phyloP scores from a whole-genome alignment of 2,797 vertebrate species.

The Chiloscyllium punctatum region DNA sequence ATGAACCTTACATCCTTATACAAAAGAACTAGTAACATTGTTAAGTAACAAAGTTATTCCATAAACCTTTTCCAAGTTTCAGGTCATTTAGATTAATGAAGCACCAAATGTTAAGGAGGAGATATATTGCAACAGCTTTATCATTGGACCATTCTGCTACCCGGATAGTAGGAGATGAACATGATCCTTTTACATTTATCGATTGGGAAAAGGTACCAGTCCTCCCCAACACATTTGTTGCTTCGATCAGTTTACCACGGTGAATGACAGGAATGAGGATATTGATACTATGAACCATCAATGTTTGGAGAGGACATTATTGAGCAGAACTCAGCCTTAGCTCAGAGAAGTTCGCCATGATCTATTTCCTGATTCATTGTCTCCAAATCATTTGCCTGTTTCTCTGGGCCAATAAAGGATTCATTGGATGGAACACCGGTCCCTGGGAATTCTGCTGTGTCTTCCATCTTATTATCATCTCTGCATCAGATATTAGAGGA shows the following conservation, averaged over 20 bases:
- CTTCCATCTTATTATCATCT: slow-evolving; percentile 21
- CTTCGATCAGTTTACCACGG: not conserved
- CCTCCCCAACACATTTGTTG: not conserved
- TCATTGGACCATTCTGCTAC: not conserved
- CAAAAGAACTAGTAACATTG: too few species aligned
- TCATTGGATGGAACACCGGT: not conserved
- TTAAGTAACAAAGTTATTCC: too few species aligned
- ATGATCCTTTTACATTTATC: not conserved
- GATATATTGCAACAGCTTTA: not conserved
- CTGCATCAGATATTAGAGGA: slow-evolving; percentile 3
- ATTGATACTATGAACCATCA: not conserved
- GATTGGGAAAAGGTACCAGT: not conserved
- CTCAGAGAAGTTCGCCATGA: not conserved
- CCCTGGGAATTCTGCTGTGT: not conserved
- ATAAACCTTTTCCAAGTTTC: too few species aligned
- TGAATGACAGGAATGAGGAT: not conserved
- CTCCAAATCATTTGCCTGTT: not conserved
- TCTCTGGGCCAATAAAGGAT: not conserved
- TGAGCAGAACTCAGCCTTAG: not conserved
- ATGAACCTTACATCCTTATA: too few species aligned
- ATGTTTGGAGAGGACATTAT: not conserved
- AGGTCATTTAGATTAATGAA: too few species aligned
- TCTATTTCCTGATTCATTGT: not conserved
- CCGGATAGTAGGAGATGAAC: not conserved
- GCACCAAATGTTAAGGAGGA: not conserved